phyloP scores from a whole-genome alignment of 2,888 invertebrate species.

The Campoplex nolae region DNA sequence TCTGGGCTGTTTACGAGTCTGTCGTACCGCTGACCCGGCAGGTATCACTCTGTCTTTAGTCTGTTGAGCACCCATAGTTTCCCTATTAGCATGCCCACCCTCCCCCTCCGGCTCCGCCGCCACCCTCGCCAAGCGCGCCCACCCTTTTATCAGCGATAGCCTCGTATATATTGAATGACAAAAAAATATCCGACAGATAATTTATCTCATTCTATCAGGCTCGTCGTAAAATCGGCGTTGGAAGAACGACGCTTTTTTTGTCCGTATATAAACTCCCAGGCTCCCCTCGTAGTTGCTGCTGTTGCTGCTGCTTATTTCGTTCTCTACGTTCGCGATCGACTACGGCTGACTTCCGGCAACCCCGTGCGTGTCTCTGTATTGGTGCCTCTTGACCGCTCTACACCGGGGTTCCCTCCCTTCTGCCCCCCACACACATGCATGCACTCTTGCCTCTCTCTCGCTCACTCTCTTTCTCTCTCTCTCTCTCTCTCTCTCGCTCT shows the following conservation, averaged over 20 bases:
- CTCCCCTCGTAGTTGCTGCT: constrained; percentile 60
- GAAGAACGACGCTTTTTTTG: constrained; percentile 19
- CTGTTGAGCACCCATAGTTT: constrained; percentile 96
- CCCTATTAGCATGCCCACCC: constrained; percentile 84
- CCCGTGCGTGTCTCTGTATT: constrained; percentile 58
- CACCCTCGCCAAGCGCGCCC: constrained; percentile 55
- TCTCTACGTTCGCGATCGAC: constrained; percentile 54
- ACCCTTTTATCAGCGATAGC: constrained; percentile 53
- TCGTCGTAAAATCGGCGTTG: background rate
- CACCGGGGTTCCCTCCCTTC: constrained; percentile 57
- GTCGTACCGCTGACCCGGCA: constrained; percentile 89
- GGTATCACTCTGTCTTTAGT: constrained; percentile 94
- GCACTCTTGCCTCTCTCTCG: constrained; percentile 3
- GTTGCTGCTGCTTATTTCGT: constrained; percentile 33
- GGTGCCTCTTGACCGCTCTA: constrained; percentile 59
- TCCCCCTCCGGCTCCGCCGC: constrained; percentile 75
- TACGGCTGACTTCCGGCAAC: constrained; percentile 66
- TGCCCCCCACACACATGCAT: constrained; percentile 11
- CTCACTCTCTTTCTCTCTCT: background rate
- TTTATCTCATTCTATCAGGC: constrained; percentile 42
- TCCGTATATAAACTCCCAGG: constrained; percentile 54
- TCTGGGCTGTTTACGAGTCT: constrained; percentile 91
- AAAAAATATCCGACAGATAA: constrained; percentile 65
- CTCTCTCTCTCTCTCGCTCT: background rate
- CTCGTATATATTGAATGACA: constrained; percentile 63